Evolutionary conservation across 2,797 vertebrate genomes (phyloP).

Genomic region (Alca torda): DNA sequence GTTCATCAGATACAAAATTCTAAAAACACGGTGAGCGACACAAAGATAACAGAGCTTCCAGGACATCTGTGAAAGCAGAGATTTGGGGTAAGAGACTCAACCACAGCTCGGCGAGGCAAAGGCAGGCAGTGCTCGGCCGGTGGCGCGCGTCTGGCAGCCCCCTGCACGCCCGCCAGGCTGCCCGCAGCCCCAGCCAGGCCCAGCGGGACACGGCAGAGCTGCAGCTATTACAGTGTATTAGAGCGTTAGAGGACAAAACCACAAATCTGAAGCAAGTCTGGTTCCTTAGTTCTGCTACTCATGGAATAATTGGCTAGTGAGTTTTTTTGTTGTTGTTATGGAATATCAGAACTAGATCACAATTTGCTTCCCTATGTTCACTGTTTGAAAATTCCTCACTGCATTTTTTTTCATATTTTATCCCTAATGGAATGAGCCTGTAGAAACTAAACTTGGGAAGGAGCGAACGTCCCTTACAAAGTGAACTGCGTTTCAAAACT

Average conservation of each 20-base stretch:
- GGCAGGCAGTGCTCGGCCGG: not conserved
- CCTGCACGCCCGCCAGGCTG: not conserved
- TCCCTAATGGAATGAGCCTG: not conserved
- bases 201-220: not conserved
- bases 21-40: accelerated
- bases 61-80: accelerated
- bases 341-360: not conserved
- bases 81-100: not conserved
- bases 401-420: not conserved
- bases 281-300: not conserved
- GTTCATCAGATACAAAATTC: not conserved
- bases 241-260: not conserved
- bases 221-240: not conserved
- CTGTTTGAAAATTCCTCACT: not conserved
- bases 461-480: not conserved
- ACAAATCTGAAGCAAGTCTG: not conserved
- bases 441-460: not conserved
- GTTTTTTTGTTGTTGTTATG: not conserved
- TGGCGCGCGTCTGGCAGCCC: not conserved
- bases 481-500: not conserved
- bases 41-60: not conserved
- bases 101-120: accelerated
- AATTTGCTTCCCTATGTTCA: not conserved
- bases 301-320: not conserved
- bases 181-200: not conserved